These are phyloP conservation scores for Tichodroma muraria DNA, from an alignment of 2,113 vertebrate genomes.

Conservation along the genomic window DNA sequence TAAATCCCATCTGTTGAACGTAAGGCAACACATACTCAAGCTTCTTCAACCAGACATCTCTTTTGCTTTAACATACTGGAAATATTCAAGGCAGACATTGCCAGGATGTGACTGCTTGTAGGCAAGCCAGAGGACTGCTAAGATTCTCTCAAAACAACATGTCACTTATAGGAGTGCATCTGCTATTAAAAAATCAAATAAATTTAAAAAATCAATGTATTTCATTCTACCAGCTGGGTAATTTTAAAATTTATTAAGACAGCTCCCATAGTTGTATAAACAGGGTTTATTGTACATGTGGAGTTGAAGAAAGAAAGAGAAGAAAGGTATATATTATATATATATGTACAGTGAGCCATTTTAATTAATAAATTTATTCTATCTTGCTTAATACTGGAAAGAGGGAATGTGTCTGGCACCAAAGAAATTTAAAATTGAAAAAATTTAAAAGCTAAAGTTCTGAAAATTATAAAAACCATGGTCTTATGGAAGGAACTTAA, in stretches of 20 bases:
- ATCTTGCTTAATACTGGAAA: slow-evolving; percentile 70
- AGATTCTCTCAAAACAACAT: neutral
- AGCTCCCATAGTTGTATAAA: slow-evolving; percentile 60
- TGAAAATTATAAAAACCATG: slow-evolving; percentile 71
- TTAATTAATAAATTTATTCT: slow-evolving; percentile 64
- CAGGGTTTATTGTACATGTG: slow-evolving; percentile 68
- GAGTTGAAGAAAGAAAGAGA: slow-evolving; percentile 43
- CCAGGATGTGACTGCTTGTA: neutral
- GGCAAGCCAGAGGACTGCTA: neutral
- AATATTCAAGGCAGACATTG: neutral
- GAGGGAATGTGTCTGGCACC: slow-evolving; percentile 76
- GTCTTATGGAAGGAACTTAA: slow-evolving; percentile 58
- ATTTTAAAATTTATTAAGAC: slow-evolving; percentile 50
- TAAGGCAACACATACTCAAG: neutral
- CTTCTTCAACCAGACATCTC: neutral
- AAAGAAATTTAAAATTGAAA: slow-evolving; percentile 61
- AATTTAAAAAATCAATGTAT: neutral
- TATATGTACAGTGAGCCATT: slow-evolving; percentile 68
- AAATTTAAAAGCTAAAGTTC: slow-evolving; percentile 67
- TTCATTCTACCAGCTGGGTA: neutral
- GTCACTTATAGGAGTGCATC: neutral
- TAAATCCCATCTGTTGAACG: neutral
- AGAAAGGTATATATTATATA: slow-evolving; percentile 60
- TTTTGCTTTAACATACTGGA: neutral
- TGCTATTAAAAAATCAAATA: neutral